Base-by-base conservation (phyloP, 1,140 invertebrate genomes). In the Pomacea maculata region DNA sequence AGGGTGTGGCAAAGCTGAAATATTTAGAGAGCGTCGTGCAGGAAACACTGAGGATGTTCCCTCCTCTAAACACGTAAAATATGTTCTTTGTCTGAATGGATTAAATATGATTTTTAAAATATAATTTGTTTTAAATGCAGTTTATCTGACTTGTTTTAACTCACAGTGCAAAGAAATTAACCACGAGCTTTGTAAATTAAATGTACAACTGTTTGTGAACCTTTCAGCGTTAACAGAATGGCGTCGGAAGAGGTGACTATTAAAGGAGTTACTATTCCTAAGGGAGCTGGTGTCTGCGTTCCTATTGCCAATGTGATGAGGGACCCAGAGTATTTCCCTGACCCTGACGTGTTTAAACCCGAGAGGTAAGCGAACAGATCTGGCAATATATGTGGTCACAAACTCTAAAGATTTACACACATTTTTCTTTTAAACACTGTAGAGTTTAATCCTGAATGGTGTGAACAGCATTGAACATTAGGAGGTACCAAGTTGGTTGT, bases 251-350 rank as follows among this genome's bases (percentile, higher is more conserved):
- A 84, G 45, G 79, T 81, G 25, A 86, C 77, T 34, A 84, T 88
- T 11, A 84, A 88, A n/a, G 90, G 89, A 17, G 86, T 94, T 6
- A 91, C 92, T n/a, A 92, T 94, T 29, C 80, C 89, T 6, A 89
- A 93, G 54, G 93, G 91, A 5, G 90, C 91, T 19, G 81, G 85
- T 4, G 72, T 94, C 6, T 86, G 87, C 65, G 87, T 93, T 64
- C 91, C 93, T 0, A 88, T 91, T 10, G 93, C 92, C 82, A 92
- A 91, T 0, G 89, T 94, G 21, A 93, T 94, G 70, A 85, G 86
- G 55, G 90, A 92, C 82, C 88, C 88, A 7, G 86, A 88, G 34
- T 88, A 88, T 79, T 92, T 89, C 87, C 86, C 86, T n/a, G 88
- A 92, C 9, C 92, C 92, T 5, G 86, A 91, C 29, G 86, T 80